phyloP scores from a whole-genome alignment of 2,797 vertebrate species.

The Eurystomus glaucurus region DNA sequence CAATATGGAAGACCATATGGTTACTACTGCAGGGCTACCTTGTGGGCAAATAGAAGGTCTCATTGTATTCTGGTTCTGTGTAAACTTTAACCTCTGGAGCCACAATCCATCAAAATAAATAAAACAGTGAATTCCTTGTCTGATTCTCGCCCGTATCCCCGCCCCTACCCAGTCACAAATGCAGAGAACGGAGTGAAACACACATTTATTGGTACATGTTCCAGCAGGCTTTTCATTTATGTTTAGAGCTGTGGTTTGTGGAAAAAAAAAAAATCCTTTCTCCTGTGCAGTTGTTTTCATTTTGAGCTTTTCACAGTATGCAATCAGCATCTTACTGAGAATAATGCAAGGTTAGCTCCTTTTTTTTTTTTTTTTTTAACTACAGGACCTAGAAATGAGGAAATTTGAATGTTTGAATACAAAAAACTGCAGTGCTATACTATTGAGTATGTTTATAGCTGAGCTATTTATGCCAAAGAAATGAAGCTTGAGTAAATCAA shows the following conservation, averaged over 20 bases:
- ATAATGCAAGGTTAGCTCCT: background rate
- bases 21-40: background rate
- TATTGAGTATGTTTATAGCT: background rate
- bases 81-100: constrained; percentile 46
- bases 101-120: constrained; percentile 41
- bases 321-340: constrained; percentile 58
- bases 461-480: background rate
- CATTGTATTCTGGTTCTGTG: constrained; percentile 35
- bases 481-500: background rate
- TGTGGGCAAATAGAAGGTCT: constrained; percentile 42
- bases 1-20: background rate
- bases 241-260: constrained; percentile 37
- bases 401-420: constrained; percentile 51
- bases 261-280: background rate
- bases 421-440: background rate
- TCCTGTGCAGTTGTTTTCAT: constrained; percentile 63
- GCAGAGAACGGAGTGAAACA: constrained; percentile 23
- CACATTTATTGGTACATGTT: constrained; percentile 54
- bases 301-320: constrained; percentile 67
- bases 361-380: background rate
- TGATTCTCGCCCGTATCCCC: background rate
- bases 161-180: background rate
- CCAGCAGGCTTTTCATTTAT: constrained; percentile 64
- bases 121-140: constrained; percentile 69
- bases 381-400: background rate